phyloP scores from a whole-genome alignment of 2,888 invertebrate species.

The Cephus sareptanus region DNA sequence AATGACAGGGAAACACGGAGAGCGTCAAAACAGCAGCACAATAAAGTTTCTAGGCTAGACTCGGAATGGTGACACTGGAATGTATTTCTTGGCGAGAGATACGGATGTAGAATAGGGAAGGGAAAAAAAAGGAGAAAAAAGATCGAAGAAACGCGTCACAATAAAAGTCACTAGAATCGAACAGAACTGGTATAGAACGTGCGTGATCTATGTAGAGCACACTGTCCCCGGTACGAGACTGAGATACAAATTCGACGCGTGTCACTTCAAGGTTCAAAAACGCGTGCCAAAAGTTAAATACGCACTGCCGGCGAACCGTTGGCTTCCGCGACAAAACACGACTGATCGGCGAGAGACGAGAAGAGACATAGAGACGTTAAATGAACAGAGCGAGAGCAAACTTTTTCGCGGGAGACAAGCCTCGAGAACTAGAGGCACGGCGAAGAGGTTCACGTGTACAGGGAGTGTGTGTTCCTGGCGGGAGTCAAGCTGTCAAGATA shows the following conservation, averaged over 20 bases:
- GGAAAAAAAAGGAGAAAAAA: not conserved
- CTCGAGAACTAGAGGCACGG: not conserved
- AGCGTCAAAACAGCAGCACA: not conserved
- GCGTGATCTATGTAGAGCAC: not conserved
- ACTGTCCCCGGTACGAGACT: not conserved
- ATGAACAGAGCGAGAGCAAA: not conserved
- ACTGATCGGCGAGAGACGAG: not conserved
- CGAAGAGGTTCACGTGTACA: not conserved
- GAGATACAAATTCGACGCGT: conserved; percentile 1
- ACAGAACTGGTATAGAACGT: not conserved
- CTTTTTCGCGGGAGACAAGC: not conserved
- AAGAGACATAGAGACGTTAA: not conserved
- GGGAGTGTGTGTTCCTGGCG: not conserved
- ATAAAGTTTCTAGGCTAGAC: not conserved
- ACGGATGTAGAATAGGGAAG: not conserved
- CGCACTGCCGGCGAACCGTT: not conserved
- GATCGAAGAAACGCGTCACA: not conserved
- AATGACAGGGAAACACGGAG: not conserved
- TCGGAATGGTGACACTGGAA: not conserved
- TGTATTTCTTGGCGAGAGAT: not conserved
- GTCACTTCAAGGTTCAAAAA: conserved; percentile 8
- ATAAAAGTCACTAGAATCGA: not conserved
- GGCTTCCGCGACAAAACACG: conserved; percentile 3
- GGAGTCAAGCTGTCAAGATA: not conserved
- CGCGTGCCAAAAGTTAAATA: conserved; percentile 7